A percentile compares a stretch with the other conserved stretches of the same genome.
Conservation (phyloP, 2,113 vertebrate genomes). For the Gymnobelideus leadbeateri region DNA sequence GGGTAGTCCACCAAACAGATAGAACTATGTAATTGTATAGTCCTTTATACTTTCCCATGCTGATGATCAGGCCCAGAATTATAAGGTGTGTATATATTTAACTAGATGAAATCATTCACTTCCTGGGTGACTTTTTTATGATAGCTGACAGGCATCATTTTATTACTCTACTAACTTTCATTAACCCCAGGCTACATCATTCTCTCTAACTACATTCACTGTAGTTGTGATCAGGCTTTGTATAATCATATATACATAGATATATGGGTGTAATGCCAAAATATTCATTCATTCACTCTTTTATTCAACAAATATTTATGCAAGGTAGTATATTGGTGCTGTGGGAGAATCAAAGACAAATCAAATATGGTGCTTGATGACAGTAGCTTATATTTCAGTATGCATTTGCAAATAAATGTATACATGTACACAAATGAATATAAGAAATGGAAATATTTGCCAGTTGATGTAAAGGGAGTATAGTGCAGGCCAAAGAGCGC, state of each 20-base stretch:
- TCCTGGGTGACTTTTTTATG: constrained; percentile 1
- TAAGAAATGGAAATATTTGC: not conserved
- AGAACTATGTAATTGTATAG: not conserved
- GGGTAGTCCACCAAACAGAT: constrained; percentile 15
- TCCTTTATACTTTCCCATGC: not conserved
- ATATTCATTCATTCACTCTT: not conserved
- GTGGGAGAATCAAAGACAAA: not conserved
- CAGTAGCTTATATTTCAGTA: not conserved
- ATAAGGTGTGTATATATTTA: not conserved
- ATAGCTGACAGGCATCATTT: not conserved
- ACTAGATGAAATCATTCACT: not conserved
- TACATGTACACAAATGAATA: not conserved
- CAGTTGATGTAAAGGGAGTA: not conserved
- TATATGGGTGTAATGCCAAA: constrained; percentile 38
- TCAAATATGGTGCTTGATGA: not conserved
- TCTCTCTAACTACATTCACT: constrained; percentile 5
- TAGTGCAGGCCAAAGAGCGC: not conserved
- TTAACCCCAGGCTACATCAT: not conserved
- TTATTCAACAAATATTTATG: constrained; percentile 7
- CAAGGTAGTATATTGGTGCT: not conserved
- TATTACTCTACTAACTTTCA: constrained; percentile 37
- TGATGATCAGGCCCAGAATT: not conserved
- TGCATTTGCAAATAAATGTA: not conserved
- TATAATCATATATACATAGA: constrained; percentile 48
- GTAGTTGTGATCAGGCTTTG: constrained; percentile 15